Base-by-base conservation (phyloP, 1,140 invertebrate species). In the Anastrepha obliqua region DNA sequence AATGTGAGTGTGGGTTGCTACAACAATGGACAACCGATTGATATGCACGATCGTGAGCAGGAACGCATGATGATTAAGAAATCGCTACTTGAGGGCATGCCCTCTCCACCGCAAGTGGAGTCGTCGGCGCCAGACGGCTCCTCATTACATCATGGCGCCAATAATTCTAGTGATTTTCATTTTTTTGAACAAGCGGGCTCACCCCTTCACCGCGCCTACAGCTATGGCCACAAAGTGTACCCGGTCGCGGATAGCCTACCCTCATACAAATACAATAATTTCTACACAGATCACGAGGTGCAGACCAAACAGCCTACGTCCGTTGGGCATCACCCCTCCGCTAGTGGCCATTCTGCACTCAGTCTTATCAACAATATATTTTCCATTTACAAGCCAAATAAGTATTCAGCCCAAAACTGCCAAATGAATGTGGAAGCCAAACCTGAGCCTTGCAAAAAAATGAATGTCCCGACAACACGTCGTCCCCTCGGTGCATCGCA, bases 321-420 rank as follows among this genome's bases (percentile, higher is more conserved):
- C 8, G 90, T 90, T 87, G 90, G 90, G 6, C 91, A 92, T 44
- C 91, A 92, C 55, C 87, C 91, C 4, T 90, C 90, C 11, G 91
- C 90, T 1, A 90, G 92, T 17, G 92, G 90, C 15, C 90, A 93
- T 64, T 90, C 90, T n/a, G 91, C 93, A 0, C 70, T 93, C 7
- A 93, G 91, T 87, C 89, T 94, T 70, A 94, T 94, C 87, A 94
- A 94, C 87, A 93, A 93, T 88, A 94, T 93, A 59, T 94, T 93
- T 89, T 93, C 93, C 86, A 93, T 93, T 74, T 93, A 93, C 87
- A 93, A 93, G 88, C 92, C 92, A 47, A 93, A 92, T 86, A 93
- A 93, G 65, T 93, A 93, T 81, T 93, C 92, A 67, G 91, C 92
- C 64, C 89, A 93, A 87, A 93, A 93, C 88, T 93, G 91, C 86